These are phyloP conservation scores for Pristionchus entomophagus DNA, from an alignment of 2,888 invertebrate species.

Conservation along the genomic window DNA sequence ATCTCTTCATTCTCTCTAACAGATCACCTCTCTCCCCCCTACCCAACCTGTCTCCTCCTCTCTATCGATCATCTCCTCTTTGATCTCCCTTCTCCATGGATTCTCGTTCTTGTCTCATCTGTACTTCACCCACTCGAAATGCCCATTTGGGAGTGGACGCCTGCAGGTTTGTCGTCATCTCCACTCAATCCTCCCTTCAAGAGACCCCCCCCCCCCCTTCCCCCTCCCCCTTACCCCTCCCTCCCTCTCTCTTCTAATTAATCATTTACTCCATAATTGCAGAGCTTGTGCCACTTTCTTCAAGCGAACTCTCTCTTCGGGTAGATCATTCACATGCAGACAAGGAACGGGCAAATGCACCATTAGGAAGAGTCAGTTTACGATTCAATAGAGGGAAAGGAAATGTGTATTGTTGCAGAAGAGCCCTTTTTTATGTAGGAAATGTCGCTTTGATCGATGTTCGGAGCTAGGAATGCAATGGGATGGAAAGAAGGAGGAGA, in stretches of 20 bases:
- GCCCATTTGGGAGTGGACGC: slow-evolving; percentile 44
- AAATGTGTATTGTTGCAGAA: slow-evolving; percentile 22
- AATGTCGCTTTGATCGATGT: slow-evolving; percentile 39
- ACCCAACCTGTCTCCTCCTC: not conserved
- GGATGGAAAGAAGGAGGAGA: slow-evolving; percentile 26
- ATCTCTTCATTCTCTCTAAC: slow-evolving; percentile 14
- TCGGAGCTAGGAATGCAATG: not conserved
- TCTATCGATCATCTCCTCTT: slow-evolving; percentile 14
- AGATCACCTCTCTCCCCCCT: not conserved
- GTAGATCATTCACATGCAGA: slow-evolving; percentile 19
- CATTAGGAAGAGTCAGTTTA: slow-evolving; percentile 33
- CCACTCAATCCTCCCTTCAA: not conserved
- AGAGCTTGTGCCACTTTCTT: slow-evolving; percentile 40
- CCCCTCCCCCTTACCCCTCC: not conserved
- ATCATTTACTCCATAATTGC: slow-evolving; percentile 29
- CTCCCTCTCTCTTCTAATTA: no score
- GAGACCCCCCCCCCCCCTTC: not conserved
- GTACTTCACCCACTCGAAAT: slow-evolving; percentile 29
- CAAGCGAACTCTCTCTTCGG: slow-evolving; percentile 20
- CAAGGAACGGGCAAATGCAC: slow-evolving; percentile 25
- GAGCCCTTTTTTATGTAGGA: slow-evolving; percentile 35
- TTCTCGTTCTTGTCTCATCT: slow-evolving; percentile 43
- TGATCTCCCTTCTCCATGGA: not conserved
- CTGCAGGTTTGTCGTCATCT: not conserved
- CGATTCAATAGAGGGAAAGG: not conserved